Evolutionary conservation across 2,888 invertebrate species (phyloP), one percentile per base, ranked within the genome.

Genomic region (Cantharis lateralis): DNA sequence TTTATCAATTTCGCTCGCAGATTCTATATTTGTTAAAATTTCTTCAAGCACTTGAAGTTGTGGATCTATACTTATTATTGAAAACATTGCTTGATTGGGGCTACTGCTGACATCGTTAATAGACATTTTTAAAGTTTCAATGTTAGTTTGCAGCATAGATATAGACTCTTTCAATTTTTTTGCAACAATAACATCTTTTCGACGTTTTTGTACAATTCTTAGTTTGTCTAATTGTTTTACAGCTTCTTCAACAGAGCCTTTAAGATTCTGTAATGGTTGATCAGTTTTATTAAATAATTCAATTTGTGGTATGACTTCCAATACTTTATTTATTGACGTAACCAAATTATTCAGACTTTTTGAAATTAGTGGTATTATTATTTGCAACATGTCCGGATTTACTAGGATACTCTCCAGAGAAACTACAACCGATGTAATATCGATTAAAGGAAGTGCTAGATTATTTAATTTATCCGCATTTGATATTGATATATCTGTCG

Each of bases 361-460:
- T 64, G 66, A 61, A 20, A 75, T 15, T n/a, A 75, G 48, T 0
- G 69, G 26, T 70, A 62, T 75, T 69, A 15, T 75, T 11, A 66
- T 69, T 64, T 74, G 62, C 5, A 66, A 4, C 20, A 72, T 28
- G n/a, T 78, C 72, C 2, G 68, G 70, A 13, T 68, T 70, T 70
- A 61, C 64, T 13, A 69, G 1, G 11, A 64, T 70, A 63, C 68
- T 18, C 26, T 76, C 70, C 15, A 78, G 26, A 61, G 79, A 74
- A 28, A 74, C 72, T 28, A 82, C 76, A 62, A 76, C 79, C 10
- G 68, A 70, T 10, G 77, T 68, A 13, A 84, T 71, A 63, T 80
- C 76, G 71, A 83, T 80, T 10, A 84, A 28, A 28, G 84, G 82
- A 78, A 82, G 81, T 28, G 80, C 73, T n/a, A 84, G 71, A 28